Conservation (phyloP, 2,888 invertebrate genomes). For the Agrotis puta region DNA sequence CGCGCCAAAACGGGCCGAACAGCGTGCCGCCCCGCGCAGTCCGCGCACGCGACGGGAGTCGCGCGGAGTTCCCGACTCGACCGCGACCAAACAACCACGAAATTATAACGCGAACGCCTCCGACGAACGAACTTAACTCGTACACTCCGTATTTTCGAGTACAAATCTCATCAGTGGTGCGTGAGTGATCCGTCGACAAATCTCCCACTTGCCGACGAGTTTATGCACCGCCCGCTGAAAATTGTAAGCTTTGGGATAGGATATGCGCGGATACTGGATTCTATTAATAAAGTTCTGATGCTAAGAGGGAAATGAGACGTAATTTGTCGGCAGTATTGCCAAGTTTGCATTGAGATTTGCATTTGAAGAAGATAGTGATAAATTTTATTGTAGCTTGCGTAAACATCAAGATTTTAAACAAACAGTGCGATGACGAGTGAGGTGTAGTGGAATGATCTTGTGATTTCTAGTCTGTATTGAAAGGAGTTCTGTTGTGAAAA, state of each 20-base stretch:
- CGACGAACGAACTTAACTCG: constrained; percentile 87
- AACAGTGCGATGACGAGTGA: constrained; percentile 78
- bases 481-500: constrained; percentile 74
- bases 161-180: constrained; percentile 69
- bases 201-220: constrained; percentile 56
- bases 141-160: constrained; percentile 72
- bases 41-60: constrained; percentile 80
- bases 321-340: constrained; percentile 82
- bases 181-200: constrained; percentile 65
- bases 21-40: constrained; percentile 75
- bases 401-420: constrained; percentile 79
- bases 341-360: constrained; percentile 86
- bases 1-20: constrained; percentile 77
- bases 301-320: constrained; percentile 82
- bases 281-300: constrained; percentile 83
- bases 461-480: constrained; percentile 70
- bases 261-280: constrained; percentile 75
- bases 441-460: constrained; percentile 70
- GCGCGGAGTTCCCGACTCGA: constrained; percentile 80
- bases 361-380: constrained; percentile 79
- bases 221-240: constrained; percentile 65
- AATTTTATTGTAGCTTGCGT: constrained; percentile 79
- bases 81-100: constrained; percentile 78
- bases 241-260: constrained; percentile 69
- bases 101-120: constrained; percentile 78